Evolutionary conservation across 2,797 vertebrate species (phyloP).

Genomic region (Ctenopoma multispine): DNA sequence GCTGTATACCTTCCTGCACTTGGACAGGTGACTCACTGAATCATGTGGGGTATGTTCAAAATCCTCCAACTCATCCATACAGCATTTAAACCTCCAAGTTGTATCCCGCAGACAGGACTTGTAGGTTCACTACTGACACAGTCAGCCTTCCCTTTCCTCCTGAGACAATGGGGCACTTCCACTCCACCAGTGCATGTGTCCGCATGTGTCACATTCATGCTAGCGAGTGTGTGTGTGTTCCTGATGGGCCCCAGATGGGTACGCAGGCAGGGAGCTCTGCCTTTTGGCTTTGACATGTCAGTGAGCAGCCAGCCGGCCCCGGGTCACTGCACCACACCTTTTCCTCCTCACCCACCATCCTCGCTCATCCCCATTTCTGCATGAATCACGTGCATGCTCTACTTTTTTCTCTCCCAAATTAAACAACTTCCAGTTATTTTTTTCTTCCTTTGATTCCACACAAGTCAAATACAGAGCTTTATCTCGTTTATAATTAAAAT

Average conservation of each 20-base stretch:
- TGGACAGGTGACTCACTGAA: neutral
- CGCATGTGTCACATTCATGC: conserved; percentile 19
- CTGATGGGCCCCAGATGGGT: conserved; percentile 74
- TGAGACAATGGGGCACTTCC: conserved; percentile 53
- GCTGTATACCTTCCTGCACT: neutral
- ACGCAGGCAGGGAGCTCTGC: conserved; percentile 69
- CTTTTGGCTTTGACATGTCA: conserved; percentile 77
- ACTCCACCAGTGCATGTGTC: conserved; percentile 32
- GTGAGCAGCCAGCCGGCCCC: conserved; percentile 57
- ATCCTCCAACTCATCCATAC: neutral
- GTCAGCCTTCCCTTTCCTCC: conserved; percentile 43
- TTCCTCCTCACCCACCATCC: conserved; percentile 43
- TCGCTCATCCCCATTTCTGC: conserved; percentile 20
- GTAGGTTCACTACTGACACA: conserved; percentile 28
- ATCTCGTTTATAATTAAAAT: neutral
- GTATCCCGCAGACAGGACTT: conserved; percentile 1
- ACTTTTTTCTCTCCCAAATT: conserved; percentile 15
- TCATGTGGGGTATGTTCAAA: neutral
- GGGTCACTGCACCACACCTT: conserved; percentile 70
- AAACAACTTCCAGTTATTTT: neutral
- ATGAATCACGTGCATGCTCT: conserved; percentile 6
- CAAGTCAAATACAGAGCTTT: neutral
- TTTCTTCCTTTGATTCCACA: neutral
- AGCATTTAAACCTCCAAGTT: neutral
- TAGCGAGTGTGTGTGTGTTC: conserved; percentile 39